These are phyloP conservation scores for Neopelma chrysocephalum DNA, from an alignment of 2,797 vertebrate genomes.

Conservation along the genomic window DNA sequence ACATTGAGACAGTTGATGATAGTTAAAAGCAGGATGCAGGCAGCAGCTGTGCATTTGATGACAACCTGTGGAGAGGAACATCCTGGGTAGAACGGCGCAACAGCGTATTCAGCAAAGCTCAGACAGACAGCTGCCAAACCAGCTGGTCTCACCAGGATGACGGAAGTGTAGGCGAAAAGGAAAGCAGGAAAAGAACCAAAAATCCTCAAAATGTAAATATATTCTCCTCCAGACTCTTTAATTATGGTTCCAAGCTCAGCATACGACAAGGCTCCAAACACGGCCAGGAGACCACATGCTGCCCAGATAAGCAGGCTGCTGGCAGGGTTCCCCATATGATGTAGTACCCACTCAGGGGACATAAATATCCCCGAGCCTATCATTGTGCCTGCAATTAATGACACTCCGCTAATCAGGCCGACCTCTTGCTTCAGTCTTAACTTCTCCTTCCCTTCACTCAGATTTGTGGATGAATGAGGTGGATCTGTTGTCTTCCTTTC, in stretches of 20 bases:
- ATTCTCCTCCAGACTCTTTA: conserved; percentile 87
- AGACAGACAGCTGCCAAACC: conserved; percentile 80
- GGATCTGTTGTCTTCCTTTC: not conserved
- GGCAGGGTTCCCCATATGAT: conserved; percentile 82
- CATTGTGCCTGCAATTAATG: conserved; percentile 86
- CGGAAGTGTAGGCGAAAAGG: conserved; percentile 80
- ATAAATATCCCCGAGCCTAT: conserved; percentile 91
- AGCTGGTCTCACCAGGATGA: conserved; percentile 83
- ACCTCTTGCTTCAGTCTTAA: conserved; percentile 82
- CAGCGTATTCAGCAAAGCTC: conserved; percentile 82
- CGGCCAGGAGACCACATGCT: conserved; percentile 80
- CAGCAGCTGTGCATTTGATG: conserved; percentile 77
- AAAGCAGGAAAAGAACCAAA: conserved; percentile 85
- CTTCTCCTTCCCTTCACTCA: conserved; percentile 12
- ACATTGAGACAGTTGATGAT: conserved; percentile 85
- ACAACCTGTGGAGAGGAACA: conserved; percentile 76
- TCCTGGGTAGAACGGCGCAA: conserved; percentile 82
- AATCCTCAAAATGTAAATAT: conserved; percentile 86
- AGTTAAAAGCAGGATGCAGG: conserved; percentile 78
- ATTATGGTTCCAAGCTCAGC: conserved; percentile 88
- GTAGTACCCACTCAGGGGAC: conserved; percentile 85
- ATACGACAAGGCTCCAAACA: conserved; percentile 82
- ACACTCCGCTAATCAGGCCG: conserved; percentile 81
- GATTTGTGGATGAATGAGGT: not conserved
- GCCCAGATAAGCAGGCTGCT: conserved; percentile 87